These are phyloP conservation scores for Hydractinia echinata DNA, from an alignment of 30 jellyfish, hydroid and myxozoan species.

Conservation along the genomic window DNA sequence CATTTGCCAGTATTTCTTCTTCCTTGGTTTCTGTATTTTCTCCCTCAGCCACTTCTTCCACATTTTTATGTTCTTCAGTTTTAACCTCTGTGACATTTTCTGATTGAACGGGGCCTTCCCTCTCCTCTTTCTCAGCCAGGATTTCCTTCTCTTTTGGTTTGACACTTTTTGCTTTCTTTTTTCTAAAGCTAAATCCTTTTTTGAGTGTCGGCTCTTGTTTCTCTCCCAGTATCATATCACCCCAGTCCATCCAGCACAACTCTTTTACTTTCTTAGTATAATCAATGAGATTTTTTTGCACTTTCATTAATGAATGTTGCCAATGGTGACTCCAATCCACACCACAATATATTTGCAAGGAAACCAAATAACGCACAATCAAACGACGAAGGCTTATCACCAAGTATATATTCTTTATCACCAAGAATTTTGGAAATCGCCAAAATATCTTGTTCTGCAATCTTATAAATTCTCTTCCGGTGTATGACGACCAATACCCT, in stretches of 20 bases:
- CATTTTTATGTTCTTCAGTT: too few relatives aligned
- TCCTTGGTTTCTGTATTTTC: too few relatives aligned
- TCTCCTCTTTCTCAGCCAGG: too few relatives aligned
- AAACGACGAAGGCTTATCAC: slow-evolving; percentile 59
- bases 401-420: slow-evolving; percentile 68
- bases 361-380: slow-evolving; percentile 86
- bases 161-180: slow-evolving; percentile 56
- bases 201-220: slow-evolving; percentile 72
- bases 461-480: slow-evolving; percentile 74
- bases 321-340: slow-evolving; percentile 64
- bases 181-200: slow-evolving; percentile 63
- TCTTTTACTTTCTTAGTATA: slow-evolving; percentile 75
- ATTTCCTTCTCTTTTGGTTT: background rate
- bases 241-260: slow-evolving; percentile 88
- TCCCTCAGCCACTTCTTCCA: too few relatives aligned
- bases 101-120: too few relatives aligned
- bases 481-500: slow-evolving; percentile 93
- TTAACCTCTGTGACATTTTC: too few relatives aligned
- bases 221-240: slow-evolving; percentile 78
- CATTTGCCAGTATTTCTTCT: too few relatives aligned
- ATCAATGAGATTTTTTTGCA: slow-evolving; percentile 46
- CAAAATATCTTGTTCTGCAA: slow-evolving; percentile 77
- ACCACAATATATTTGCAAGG: slow-evolving; percentile 53
- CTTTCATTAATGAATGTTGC: slow-evolving; percentile 53
- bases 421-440: slow-evolving; percentile 86